phyloP scores from a whole-genome alignment of 37 sponge, comb jelly and placozoan species.

The Axinella damicornis region DNA sequence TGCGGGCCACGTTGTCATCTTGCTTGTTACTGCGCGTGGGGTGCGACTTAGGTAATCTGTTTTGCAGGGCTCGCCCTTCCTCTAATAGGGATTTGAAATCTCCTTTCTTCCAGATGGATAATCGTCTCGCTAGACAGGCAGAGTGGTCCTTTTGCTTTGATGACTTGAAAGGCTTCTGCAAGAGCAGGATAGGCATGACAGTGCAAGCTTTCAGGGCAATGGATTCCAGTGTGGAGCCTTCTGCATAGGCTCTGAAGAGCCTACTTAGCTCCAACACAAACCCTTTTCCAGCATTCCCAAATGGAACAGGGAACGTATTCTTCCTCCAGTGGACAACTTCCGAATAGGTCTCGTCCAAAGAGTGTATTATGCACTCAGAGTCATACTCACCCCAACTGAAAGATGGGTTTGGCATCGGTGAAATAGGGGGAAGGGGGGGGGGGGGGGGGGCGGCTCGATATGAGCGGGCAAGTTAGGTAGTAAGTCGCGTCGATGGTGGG shows the following conservation, averaged over 20 bases:
- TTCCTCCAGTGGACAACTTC: constrained; percentile 27
- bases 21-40: too few relatives aligned
- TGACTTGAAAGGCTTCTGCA: constrained; percentile 21
- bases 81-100: too few relatives aligned
- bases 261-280: constrained; percentile 33
- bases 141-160: constrained; percentile 24
- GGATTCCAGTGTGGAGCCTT: constrained; percentile 21
- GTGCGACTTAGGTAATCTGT: too few relatives aligned
- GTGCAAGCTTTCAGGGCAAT: constrained; percentile 25
- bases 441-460: neutral
- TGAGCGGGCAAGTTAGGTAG: neutral
- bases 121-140: constrained; percentile 4
- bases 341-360: neutral
- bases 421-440: neutral
- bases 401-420: neutral
- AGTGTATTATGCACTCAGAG: neutral
- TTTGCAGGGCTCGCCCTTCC: too few relatives aligned
- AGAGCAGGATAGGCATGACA: constrained; percentile 18
- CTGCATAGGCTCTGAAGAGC: constrained; percentile 18
- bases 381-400: constrained; percentile 24
- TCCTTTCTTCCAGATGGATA: too few relatives aligned
- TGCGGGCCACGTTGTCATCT: too few relatives aligned
- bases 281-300: constrained; percentile 23
- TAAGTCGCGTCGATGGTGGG: too few relatives aligned
- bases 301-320: constrained; percentile 1